phyloP scores from a whole-genome alignment of 1,140 invertebrate species.

The Drosophila saltans region DNA sequence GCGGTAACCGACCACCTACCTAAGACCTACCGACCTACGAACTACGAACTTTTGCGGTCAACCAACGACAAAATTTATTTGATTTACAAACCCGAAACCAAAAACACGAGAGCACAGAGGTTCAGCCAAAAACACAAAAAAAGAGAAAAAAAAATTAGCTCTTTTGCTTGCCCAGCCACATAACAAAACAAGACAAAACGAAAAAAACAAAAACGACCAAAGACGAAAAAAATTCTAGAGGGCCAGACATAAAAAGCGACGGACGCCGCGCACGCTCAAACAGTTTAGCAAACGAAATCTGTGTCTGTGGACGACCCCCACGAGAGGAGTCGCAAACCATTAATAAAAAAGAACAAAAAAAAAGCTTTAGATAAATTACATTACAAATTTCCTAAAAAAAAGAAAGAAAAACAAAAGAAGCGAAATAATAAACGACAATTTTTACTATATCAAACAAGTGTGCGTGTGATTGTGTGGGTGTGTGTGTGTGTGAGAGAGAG shows the following conservation, averaged over 20 bases:
- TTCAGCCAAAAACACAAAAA: neutral
- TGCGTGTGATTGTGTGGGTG: conserved; percentile 21
- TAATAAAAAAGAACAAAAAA: conserved; percentile 10
- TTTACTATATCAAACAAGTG: neutral
- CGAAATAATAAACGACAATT: conserved; percentile 1
- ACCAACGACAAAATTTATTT: conserved; percentile 37
- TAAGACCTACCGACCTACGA: neutral
- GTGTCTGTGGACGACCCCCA: conserved; percentile 69
- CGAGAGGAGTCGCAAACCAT: conserved; percentile 36
- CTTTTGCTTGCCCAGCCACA: neutral
- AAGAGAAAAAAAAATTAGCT: neutral
- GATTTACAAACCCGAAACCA: conserved; percentile 46
- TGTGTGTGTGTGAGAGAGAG: conserved; percentile 14
- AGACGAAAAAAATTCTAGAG: conserved; percentile 51
- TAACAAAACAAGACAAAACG: neutral
- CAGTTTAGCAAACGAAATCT: conserved; percentile 74
- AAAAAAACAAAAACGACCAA: conserved; percentile 15
- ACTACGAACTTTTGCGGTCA: conserved; percentile 36
- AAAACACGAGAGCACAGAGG: conserved; percentile 11
- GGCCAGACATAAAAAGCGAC: conserved; percentile 78
- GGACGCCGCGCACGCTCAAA: conserved; percentile 68
- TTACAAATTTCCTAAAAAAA: neutral
- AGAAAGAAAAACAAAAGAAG: neutral
- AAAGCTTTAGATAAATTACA: neutral
- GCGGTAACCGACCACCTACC: conserved; percentile 27